Base-by-base conservation (phyloP, 2,888 invertebrate genomes). In the Blera fallax region DNA sequence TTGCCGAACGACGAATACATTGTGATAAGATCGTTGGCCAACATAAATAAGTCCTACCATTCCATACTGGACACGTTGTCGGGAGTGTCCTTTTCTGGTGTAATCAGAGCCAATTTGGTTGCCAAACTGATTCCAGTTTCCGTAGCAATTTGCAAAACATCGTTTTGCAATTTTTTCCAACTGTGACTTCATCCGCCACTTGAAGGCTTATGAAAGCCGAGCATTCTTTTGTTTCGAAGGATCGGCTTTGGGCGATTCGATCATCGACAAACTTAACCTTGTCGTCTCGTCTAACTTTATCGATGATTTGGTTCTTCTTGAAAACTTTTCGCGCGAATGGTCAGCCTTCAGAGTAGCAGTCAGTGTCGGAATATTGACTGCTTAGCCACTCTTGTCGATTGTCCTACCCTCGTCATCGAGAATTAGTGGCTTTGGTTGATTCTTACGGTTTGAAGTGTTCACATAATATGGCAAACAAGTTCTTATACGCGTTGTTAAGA, bases 11-110 rank as follows among this genome's bases (percentile, higher is more conserved):
- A 1, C 92, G 89, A 62, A 92, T 92, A 72, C 93, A 91, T 83
- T 0, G 94, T 95, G 77, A 93, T 93, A 45, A 95, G 93, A 21
- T 94, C 93, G 81, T 94, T 93, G 40, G 93, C 93, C n/a, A 99
- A 93, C 83, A 99, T 97, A n/a, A 98, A 97, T 40, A 97, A 96
- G 93, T 99, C 99, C 99, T 99, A 99, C 99, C 99, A 99, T 91
- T 99, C 99, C 89, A 99, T 95, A 65, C 96, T 95, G 0, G 98
- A 98, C 27, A 98, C 96, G 88, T 96, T 95, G 89, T 97, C 97
- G 0, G 94, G 94, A 73, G 95, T 94, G 54, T 96, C 96, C 0
- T 96, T 94, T 91, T 98, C 98, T 0, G 98, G 96, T 0, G 98
- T 97, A 76, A 99, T 96, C 21, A 98, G 93, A 0, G 99, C 99